Base-by-base conservation (phyloP, 2,797 vertebrate species). In the Macropus fuliginosus region DNA sequence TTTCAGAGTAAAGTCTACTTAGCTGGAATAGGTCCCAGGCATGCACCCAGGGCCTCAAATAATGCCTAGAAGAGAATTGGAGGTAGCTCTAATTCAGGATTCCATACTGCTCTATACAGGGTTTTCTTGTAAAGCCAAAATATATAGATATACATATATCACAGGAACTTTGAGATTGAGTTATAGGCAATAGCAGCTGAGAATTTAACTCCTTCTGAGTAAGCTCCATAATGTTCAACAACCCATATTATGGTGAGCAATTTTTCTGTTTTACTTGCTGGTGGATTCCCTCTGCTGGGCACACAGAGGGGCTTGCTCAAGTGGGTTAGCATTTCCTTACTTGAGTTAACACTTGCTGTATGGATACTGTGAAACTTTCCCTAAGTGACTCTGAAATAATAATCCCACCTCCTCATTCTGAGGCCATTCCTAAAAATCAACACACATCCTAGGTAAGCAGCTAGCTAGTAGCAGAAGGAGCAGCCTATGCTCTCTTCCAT, bases 161-260 rank as follows among this genome's bases (percentile, higher is more conserved):
- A n/a, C 52, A 96, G 46, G 87, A 94, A 94, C 56, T 27, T 21
- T 54, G 3, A 21, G 52, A 89, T 91, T 0, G 0, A 98, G 96
- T 94, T 93, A 93, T 0, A 34, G 95, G 93, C 74, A 97, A 94
- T 54, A 93, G 52, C 16, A 28, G 92, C 31, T 94, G 54, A 93
- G 93, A 89, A 93, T 97, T 98, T 97, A 98, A 97, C 95, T 97
- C 94, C 96, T 97, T 98, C 94, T 0, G 0, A 96, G 90, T 93
- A 95, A 93, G 94, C 96, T 95, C 93, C 95, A 94, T 92, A 92
- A 92, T 91, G 96, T 94, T 98, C 96, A 98, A 98, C 94, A 97
- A 95, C 91, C 97, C 97, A 46, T 98, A 97, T 98, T 98, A 98
- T 46, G 94, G 96, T 92, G 40, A 89, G 29, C 55, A 27, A n/a